phyloP scores from a whole-genome alignment of 2,797 vertebrate genomes.

The Darevskia mixta region DNA sequence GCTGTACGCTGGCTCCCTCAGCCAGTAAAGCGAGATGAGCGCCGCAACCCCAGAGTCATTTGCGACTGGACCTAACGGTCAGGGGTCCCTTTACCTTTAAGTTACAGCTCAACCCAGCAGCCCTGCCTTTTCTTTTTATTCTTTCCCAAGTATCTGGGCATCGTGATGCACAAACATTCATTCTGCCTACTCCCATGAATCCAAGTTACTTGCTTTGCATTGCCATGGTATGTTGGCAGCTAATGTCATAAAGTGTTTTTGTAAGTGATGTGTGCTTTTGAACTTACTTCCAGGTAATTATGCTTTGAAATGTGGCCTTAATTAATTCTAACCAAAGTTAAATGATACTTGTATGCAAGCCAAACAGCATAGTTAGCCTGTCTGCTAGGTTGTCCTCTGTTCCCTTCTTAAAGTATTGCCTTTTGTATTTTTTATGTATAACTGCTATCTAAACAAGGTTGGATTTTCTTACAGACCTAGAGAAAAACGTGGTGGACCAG shows the following conservation, averaged over 20 bases:
- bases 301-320: neutral
- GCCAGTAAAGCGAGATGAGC: too few species aligned
- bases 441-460: neutral
- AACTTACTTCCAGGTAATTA: neutral
- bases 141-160: neutral
- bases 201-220: neutral
- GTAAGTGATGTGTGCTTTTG: neutral
- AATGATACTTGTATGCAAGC: neutral
- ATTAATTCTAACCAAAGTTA: neutral
- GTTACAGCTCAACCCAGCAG: neutral
- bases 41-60: too few species aligned
- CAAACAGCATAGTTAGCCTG: neutral
- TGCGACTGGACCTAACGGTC: too few species aligned
- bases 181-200: neutral
- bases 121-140: neutral
- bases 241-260: neutral
- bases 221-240: neutral
- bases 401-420: neutral
- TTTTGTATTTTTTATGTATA: neutral
- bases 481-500: slow-evolving; percentile 85
- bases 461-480: slow-evolving; percentile 78
- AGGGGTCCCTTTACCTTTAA: too few species aligned
- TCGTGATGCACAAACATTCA: neutral
- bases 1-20: too few species aligned
- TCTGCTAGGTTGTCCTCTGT: neutral